Evolutionary conservation across 1,140 invertebrate genomes (phyloP).

Genomic region (Aphaenogaster ashmeadi): DNA sequence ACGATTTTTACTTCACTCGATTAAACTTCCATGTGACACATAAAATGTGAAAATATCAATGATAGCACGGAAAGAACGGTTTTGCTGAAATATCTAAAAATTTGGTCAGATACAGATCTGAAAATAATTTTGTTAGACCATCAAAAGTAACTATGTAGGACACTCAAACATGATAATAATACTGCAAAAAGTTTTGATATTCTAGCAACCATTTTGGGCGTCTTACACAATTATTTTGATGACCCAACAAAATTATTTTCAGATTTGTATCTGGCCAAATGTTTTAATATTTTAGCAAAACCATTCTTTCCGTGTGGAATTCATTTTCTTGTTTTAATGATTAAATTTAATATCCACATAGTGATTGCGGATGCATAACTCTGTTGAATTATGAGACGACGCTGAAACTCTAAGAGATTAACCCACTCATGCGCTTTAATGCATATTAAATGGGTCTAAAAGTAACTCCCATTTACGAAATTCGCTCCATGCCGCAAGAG

Average conservation of each 20-base stretch:
- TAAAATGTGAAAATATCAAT: slow-evolving; percentile 2
- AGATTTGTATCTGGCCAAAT: no score
- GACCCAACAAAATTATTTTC: no score
- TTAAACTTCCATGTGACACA: not conserved
- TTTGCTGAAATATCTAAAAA: no score
- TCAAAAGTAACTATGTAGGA: no score
- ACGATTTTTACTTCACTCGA: not conserved
- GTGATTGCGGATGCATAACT: slow-evolving; percentile 56
- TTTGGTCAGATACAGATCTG: no score
- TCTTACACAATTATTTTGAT: no score
- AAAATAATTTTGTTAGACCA: no score
- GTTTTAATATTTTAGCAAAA: no score
- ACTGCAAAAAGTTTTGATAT: no score
- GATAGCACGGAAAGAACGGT: not conserved
- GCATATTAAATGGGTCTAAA: slow-evolving; percentile 72
- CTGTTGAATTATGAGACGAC: slow-evolving; percentile 70
- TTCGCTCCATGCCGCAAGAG: slow-evolving; percentile 41
- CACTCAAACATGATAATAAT: no score
- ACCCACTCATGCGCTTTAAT: slow-evolving; percentile 68
- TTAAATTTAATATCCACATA: slow-evolving; percentile 72
- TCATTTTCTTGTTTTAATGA: slow-evolving; percentile 40
- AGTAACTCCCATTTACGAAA: slow-evolving; percentile 74
- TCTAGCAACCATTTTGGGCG: no score
- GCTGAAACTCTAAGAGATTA: slow-evolving; percentile 69
- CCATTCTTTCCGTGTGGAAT: not conserved